Conservation (phyloP, 2,113 vertebrate species). For the Leptobrachium ailaonicum region DNA sequence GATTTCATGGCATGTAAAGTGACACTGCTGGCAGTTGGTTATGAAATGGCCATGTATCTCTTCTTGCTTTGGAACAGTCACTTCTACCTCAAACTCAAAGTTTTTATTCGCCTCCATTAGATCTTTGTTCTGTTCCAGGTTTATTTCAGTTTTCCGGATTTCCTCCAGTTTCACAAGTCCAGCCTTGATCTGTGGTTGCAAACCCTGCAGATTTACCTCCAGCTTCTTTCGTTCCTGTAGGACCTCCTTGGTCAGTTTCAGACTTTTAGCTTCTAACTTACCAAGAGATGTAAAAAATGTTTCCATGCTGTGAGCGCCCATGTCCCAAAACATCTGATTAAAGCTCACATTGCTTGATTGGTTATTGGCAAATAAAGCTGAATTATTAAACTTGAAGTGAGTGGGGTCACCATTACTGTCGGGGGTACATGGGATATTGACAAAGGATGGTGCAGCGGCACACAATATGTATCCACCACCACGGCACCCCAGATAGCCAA, state of each 20-base stretch:
- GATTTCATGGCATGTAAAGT: slow-evolving; percentile 48
- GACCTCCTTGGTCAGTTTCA: neutral
- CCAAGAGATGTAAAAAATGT: slow-evolving; percentile 25
- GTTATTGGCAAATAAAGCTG: neutral
- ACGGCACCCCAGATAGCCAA: no score
- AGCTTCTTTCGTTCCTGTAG: neutral
- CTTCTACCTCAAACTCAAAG: slow-evolving; percentile 47
- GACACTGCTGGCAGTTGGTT: slow-evolving; percentile 46
- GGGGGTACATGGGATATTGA: slow-evolving; percentile 38
- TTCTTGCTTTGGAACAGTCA: neutral
- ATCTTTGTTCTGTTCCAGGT: slow-evolving; percentile 18
- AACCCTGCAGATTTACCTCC: slow-evolving; percentile 29
- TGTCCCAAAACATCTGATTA: slow-evolving; percentile 44
- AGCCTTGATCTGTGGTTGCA: slow-evolving; percentile 39
- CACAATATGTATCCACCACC: no score
- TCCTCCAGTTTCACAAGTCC: slow-evolving; percentile 33
- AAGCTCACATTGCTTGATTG: neutral
- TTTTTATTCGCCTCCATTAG: slow-evolving; percentile 38
- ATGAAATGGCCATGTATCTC: neutral
- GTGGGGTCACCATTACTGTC: neutral
- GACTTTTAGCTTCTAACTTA: slow-evolving; percentile 1
- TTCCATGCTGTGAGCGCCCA: slow-evolving; percentile 42
- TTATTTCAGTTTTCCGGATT: slow-evolving; percentile 17
- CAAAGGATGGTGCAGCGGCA: no score
- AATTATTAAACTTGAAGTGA: slow-evolving; percentile 51